These are phyloP conservation scores for Hestina assimilis DNA, from an alignment of 1,140 invertebrate species.

Conservation along the genomic window DNA sequence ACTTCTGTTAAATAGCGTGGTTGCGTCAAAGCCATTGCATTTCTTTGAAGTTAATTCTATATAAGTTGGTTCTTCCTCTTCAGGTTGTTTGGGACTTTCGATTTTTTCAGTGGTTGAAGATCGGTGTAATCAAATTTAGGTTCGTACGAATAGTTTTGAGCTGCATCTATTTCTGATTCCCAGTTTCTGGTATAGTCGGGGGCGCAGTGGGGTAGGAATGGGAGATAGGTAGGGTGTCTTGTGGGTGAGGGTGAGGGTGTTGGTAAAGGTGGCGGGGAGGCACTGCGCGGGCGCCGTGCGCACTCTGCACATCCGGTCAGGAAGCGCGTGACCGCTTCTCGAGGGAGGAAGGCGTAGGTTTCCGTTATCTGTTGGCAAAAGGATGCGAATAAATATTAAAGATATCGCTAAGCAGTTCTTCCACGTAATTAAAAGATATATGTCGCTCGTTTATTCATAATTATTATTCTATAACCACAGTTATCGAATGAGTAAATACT, in stretches of 20 bases:
- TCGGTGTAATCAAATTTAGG: slow-evolving; percentile 69
- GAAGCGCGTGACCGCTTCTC: slow-evolving; percentile 96
- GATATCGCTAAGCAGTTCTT: neutral
- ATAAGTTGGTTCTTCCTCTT: slow-evolving; percentile 67
- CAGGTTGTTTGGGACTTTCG: slow-evolving; percentile 56
- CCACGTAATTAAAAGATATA: no score
- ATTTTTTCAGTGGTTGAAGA: slow-evolving; percentile 65
- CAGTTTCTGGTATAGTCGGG: slow-evolving; percentile 73
- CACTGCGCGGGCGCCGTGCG: slow-evolving; percentile 90
- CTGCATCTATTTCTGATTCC: slow-evolving; percentile 76
- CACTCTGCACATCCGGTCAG: slow-evolving; percentile 96
- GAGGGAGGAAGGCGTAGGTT: slow-evolving; percentile 95
- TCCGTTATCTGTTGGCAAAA: slow-evolving; percentile 91
- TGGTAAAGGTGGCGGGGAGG: slow-evolving; percentile 80
- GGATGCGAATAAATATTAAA: neutral
- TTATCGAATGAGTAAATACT: no score
- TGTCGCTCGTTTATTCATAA: no score
- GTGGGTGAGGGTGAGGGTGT: slow-evolving; percentile 79
- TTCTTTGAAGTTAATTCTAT: slow-evolving; percentile 70
- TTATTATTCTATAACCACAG: no score
- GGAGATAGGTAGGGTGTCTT: slow-evolving; percentile 68
- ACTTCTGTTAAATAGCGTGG: slow-evolving; percentile 46
- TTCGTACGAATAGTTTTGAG: slow-evolving; percentile 66
- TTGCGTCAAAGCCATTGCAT: slow-evolving; percentile 49
- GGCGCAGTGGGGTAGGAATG: slow-evolving; percentile 63